Conservation (phyloP, 2,888 invertebrate genomes). For the Augiades crinisus region DNA sequence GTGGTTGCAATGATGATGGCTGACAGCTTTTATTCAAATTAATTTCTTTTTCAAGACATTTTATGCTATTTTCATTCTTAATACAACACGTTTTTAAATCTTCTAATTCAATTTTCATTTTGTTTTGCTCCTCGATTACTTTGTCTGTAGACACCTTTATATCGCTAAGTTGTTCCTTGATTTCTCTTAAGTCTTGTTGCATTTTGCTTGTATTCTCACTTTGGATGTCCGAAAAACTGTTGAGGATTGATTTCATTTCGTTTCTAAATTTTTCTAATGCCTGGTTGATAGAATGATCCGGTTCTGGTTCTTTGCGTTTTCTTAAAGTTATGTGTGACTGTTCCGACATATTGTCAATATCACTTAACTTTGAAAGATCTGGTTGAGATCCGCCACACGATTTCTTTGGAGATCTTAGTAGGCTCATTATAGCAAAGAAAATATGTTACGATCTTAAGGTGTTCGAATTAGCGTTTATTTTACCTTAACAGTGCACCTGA, state of each 20-base stretch:
- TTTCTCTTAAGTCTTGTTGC: slow-evolving; percentile 1
- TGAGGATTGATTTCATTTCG: background rate
- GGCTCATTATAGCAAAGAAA: background rate
- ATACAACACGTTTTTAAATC: background rate
- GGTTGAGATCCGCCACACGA: background rate
- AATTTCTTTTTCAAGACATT: background rate
- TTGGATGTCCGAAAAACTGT: background rate
- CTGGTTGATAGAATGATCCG: background rate
- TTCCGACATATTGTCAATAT: background rate
- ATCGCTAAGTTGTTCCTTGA: background rate
- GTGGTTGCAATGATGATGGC: background rate
- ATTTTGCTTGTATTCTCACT: background rate
- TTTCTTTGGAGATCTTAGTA: background rate
- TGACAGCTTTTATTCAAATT: background rate
- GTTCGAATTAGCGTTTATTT: background rate
- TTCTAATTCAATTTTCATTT: slow-evolving; percentile 1
- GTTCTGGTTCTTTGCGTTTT: slow-evolving; percentile 3
- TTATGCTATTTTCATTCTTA: background rate
- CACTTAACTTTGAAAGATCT: background rate
- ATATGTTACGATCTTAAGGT: background rate
- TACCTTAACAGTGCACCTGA: background rate
- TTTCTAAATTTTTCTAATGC: slow-evolving; percentile 1
- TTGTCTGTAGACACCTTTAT: slow-evolving; percentile 3
- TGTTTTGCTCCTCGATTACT: background rate
- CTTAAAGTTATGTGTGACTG: background rate